phyloP scores from a whole-genome alignment of 2,797 vertebrate species.

The Notoglanidium macrostoma region DNA sequence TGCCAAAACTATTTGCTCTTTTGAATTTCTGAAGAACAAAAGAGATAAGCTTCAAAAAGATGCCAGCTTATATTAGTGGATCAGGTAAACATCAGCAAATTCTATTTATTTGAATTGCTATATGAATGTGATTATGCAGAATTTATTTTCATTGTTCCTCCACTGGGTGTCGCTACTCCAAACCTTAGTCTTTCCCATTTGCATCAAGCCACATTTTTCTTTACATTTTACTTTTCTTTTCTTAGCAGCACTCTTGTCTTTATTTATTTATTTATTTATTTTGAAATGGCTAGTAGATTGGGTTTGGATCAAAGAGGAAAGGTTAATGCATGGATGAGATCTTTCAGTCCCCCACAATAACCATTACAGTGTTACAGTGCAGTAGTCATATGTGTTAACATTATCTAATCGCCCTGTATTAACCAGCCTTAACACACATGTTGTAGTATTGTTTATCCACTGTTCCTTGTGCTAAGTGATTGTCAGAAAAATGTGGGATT shows the following conservation, averaged over 20 bases:
- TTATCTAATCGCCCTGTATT: neutral
- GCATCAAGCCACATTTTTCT: neutral
- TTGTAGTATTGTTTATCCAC: neutral
- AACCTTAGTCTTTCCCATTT: neutral
- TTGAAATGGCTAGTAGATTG: neutral
- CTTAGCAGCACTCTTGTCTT: neutral
- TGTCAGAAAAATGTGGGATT: neutral
- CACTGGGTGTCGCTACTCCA: slow-evolving; percentile 46
- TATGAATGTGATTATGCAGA: neutral
- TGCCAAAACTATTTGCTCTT: slow-evolving; percentile 8
- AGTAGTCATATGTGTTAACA: neutral
- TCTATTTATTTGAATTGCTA: neutral
- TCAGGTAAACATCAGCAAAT: neutral
- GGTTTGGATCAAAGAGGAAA: neutral
- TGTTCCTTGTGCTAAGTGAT: neutral
- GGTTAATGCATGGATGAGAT: neutral
- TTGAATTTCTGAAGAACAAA: neutral
- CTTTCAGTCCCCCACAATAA: neutral
- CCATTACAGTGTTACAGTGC: neutral
- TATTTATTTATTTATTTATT: neutral
- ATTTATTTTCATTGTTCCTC: neutral
- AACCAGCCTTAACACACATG: neutral
- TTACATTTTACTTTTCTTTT: neutral
- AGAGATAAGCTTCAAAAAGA: neutral
- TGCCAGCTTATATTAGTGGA: neutral